Evolutionary conservation across 2,888 invertebrate species (phyloP).

Genomic region (Villa cingulata): DNA sequence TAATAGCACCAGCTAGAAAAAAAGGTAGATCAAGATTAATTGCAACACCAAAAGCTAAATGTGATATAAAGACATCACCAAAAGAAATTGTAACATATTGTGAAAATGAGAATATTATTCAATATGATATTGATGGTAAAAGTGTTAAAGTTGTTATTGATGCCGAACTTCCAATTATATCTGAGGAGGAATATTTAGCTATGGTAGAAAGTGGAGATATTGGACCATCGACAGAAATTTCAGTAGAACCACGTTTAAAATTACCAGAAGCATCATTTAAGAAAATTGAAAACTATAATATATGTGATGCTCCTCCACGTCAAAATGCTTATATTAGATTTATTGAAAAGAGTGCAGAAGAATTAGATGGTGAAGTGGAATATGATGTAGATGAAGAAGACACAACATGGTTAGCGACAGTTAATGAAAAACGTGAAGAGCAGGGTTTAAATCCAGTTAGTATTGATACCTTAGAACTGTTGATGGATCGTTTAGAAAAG

Average conservation of each 20-base stretch:
- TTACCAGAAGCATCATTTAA: conserved; percentile 57
- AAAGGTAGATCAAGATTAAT: conserved; percentile 46
- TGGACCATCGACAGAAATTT: conserved; percentile 28
- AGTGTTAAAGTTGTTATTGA: conserved; percentile 50
- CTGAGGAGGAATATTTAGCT: conserved; percentile 46
- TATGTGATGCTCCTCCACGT: conserved; percentile 68
- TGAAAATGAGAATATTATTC: conserved; percentile 72
- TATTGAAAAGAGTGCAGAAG: conserved; percentile 88
- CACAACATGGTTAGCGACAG: conserved; percentile 79
- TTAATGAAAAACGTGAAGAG: conserved; percentile 69
- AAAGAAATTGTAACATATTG: conserved; percentile 67
- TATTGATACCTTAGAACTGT: conserved; percentile 79
- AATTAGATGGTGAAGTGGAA: conserved; percentile 84
- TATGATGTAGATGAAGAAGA: conserved; percentile 99
- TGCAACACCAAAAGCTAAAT: conserved; percentile 29
- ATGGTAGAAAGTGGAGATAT: conserved; percentile 30
- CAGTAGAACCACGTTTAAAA: conserved; percentile 38
- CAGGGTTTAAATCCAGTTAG: conserved; percentile 62
- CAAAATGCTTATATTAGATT: conserved; percentile 86
- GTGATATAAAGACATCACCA: conserved; percentile 38
- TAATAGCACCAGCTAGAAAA: conserved; percentile 48
- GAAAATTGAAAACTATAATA: conserved; percentile 62
- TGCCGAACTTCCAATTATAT: conserved; percentile 54
- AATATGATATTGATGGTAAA: conserved; percentile 74
- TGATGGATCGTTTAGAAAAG: conserved; percentile 96